Conservation (phyloP, 2,797 vertebrate genomes). For the Eulemur rubriventer region DNA sequence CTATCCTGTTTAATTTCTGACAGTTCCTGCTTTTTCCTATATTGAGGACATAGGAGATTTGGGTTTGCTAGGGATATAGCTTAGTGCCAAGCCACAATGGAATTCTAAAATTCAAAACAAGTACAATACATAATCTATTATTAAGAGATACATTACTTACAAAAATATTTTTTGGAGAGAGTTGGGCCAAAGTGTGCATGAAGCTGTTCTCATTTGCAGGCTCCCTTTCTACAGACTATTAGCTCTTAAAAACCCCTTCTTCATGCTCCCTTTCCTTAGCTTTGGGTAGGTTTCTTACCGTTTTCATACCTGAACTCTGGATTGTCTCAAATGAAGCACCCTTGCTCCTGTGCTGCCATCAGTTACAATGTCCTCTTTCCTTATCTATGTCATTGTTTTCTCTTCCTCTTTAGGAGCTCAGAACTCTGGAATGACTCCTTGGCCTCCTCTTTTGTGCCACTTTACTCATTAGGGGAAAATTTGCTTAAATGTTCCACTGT, state of each 20-base stretch:
- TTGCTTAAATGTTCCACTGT: not conserved
- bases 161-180: not conserved
- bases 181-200: not conserved
- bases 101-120: slow-evolving; percentile 43
- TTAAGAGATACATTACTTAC: not conserved
- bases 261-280: not conserved
- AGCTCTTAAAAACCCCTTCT: not conserved
- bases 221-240: not conserved
- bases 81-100: not conserved
- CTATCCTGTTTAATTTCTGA: slow-evolving; percentile 48
- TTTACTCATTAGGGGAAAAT: not conserved
- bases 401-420: not conserved
- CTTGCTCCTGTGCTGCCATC: not conserved
- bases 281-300: not conserved
- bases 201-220: not conserved
- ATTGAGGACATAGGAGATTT: slow-evolving; percentile 51
- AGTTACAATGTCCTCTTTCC: not conserved
- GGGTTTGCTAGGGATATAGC: not conserved
- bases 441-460: not conserved
- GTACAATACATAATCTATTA: not conserved
- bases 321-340: not conserved
- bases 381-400: not conserved
- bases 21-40: slow-evolving; percentile 18
- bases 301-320: not conserved
- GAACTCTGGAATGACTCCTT: not conserved